These are phyloP conservation scores for Theocolax elegans DNA, from an alignment of 1,140 invertebrate species.

Conservation along the genomic window DNA sequence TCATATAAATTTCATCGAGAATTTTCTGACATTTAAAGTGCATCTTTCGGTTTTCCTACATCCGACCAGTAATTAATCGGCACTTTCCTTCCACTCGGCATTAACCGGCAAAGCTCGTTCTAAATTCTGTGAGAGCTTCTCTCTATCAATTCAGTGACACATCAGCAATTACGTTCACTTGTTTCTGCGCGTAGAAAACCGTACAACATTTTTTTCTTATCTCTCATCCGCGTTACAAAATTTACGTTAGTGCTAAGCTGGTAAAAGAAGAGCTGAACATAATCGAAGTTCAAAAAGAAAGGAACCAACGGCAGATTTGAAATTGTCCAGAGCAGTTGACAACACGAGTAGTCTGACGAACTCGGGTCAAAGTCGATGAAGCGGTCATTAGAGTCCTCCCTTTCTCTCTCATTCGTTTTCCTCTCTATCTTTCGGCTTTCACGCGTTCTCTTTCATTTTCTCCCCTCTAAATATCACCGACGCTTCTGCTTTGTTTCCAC, in stretches of 20 bases:
- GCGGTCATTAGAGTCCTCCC: slow-evolving; percentile 23
- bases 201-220: neutral
- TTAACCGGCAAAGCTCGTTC: neutral
- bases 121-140: neutral
- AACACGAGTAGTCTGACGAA: neutral
- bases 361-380: slow-evolving; percentile 21
- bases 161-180: slow-evolving; percentile 8
- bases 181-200: slow-evolving; percentile 6
- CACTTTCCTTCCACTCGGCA: neutral
- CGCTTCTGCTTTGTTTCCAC: neutral
- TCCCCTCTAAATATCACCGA: slow-evolving; percentile 13
- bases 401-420: neutral
- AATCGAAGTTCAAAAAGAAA: neutral
- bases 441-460: slow-evolving; percentile 27
- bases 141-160: neutral
- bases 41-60: neutral
- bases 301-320: neutral
- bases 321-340: neutral
- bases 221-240: neutral
- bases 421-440: neutral
- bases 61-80: neutral
- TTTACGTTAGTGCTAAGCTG: neutral
- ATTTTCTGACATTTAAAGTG: no score
- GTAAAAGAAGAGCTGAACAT: neutral
- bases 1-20: no score